phyloP scores from a whole-genome alignment of 1,140 invertebrate species.

The Hyles euphorbiae region DNA sequence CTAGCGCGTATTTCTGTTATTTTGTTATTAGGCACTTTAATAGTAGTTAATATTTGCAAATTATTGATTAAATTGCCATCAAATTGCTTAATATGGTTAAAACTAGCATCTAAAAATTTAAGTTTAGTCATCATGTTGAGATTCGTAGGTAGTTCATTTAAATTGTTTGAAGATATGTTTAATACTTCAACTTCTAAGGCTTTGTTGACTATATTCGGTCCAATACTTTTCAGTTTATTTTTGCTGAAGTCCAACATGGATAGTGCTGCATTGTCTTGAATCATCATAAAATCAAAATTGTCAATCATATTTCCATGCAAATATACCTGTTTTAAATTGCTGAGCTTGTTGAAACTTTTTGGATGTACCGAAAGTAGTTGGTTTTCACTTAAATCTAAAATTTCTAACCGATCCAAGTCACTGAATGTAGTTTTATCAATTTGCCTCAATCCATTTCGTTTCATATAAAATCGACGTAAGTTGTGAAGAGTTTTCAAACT shows the following conservation, averaged over 20 bases:
- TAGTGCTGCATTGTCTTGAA: constrained; percentile 80
- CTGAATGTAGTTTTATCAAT: constrained; percentile 83
- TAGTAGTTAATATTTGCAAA: constrained; percentile 79
- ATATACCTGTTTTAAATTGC: constrained; percentile 81
- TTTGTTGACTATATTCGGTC: constrained; percentile 79
- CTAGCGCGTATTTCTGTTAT: constrained; percentile 83
- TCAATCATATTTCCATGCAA: constrained; percentile 86
- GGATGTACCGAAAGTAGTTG: constrained; percentile 81
- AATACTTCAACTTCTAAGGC: constrained; percentile 83
- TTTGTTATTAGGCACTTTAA: constrained; percentile 84
- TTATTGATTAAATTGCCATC: constrained; percentile 81
- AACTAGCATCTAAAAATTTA: constrained; percentile 84
- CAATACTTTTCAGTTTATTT: constrained; percentile 84
- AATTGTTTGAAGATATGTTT: constrained; percentile 86
- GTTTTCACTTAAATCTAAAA: constrained; percentile 87
- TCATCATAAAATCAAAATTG: constrained; percentile 79
- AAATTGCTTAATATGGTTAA: constrained; percentile 85
- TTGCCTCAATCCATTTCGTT: constrained; percentile 84
- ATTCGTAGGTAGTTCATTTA: constrained; percentile 83
- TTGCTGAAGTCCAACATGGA: constrained; percentile 84
- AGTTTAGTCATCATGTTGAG: constrained; percentile 82
- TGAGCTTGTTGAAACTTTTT: constrained; percentile 80
- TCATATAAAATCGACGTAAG: constrained; percentile 84
- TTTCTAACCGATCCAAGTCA: constrained; percentile 83
- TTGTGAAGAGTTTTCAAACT: constrained; percentile 81